Evolutionary conservation across 1,140 invertebrate genomes (phyloP).

Genomic region (Microplitis mediator): DNA sequence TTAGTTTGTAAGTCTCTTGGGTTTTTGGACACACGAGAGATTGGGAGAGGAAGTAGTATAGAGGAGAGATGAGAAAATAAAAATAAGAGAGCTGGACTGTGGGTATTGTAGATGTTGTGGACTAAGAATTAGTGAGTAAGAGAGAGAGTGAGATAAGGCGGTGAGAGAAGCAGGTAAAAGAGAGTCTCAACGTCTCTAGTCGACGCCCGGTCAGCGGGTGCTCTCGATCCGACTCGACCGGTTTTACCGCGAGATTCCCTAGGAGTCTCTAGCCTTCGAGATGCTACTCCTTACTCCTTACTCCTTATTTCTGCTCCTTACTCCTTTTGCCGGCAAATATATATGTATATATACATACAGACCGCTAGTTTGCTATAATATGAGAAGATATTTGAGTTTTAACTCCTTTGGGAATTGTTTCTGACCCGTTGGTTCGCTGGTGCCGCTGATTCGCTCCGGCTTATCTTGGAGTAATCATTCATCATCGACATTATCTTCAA

Average conservation of each 20-base stretch:
- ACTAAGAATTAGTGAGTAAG: not conserved
- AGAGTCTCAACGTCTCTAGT: conserved; percentile 21
- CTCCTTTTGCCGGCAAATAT: not conserved
- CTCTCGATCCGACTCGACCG: conserved; percentile 39
- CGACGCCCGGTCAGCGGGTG: conserved; percentile 32
- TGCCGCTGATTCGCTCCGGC: no score
- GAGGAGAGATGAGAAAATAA: not conserved
- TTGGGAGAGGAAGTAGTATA: not conserved
- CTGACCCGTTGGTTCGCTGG: no score
- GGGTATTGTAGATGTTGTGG: not conserved
- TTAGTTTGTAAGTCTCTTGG: not conserved
- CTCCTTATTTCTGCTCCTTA: not conserved
- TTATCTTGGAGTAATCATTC: no score
- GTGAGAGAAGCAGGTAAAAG: conserved; percentile 30
- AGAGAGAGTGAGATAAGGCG: not conserved
- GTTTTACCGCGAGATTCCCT: conserved; percentile 34
- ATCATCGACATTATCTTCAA: no score
- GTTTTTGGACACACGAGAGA: conserved; percentile 10
- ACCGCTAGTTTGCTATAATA: no score
- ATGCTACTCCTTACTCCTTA: not conserved
- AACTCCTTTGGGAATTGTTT: no score
- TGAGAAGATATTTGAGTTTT: no score
- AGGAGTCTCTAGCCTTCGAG: conserved; percentile 35
- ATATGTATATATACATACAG: no score
- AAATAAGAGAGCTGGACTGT: not conserved